These are phyloP conservation scores for Platichthys flesus DNA, from an alignment of 2,113 vertebrate species.

Conservation along the genomic window DNA sequence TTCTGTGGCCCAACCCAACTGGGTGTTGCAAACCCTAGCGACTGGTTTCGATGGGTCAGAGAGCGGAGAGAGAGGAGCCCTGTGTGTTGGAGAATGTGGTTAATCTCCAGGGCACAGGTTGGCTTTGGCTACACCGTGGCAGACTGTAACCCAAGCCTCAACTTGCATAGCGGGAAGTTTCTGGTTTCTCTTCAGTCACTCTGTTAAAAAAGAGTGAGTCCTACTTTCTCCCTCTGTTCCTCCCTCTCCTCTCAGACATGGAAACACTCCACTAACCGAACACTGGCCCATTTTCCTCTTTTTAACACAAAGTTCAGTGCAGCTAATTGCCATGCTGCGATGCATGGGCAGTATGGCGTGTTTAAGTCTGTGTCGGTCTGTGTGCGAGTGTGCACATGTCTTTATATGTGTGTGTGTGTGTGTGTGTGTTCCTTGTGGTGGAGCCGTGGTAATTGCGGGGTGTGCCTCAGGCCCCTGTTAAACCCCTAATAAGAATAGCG, in stretches of 20 bases:
- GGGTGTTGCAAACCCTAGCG: constrained; percentile 13
- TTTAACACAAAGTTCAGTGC: constrained; percentile 53
- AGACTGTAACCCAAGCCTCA: constrained; percentile 57
- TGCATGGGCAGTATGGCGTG: constrained; percentile 7
- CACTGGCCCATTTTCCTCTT: constrained; percentile 52
- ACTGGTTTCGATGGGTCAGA: constrained; percentile 23
- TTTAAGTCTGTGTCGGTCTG: constrained; percentile 1
- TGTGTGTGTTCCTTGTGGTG: constrained; percentile 46
- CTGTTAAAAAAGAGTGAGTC: constrained; percentile 38
- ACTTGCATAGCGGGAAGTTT: constrained; percentile 49
- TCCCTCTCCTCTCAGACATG: constrained; percentile 14
- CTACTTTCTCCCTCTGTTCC: constrained; percentile 7
- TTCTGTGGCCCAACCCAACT: constrained; percentile 23
- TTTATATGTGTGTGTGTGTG: background rate
- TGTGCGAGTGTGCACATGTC: constrained; percentile 22
- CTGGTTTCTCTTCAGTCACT: constrained; percentile 61
- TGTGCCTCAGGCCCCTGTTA: constrained; percentile 54
- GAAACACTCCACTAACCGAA: constrained; percentile 50
- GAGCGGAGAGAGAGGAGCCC: constrained; percentile 33
- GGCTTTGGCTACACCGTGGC: constrained; percentile 50
- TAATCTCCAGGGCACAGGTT: constrained; percentile 49
- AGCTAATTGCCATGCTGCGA: constrained; percentile 52
- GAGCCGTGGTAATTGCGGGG: constrained; percentile 53
- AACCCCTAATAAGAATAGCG: constrained; percentile 62
- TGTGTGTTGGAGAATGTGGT: constrained; percentile 50